Evolutionary conservation across 2,888 invertebrate genomes (phyloP).

Genomic region (Bhutanitis thaidina): DNA sequence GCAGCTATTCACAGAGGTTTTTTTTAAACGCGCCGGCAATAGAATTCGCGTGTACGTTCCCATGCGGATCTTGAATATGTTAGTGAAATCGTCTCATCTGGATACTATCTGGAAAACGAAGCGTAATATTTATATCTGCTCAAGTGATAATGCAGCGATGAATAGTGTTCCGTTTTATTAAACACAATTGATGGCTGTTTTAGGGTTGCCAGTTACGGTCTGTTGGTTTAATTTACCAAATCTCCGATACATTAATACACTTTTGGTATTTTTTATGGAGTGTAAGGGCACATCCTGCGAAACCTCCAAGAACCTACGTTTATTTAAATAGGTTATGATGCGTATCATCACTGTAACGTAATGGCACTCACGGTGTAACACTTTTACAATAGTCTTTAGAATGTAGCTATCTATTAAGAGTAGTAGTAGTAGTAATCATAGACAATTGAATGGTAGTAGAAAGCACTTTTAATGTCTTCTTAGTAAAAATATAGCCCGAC

Average conservation of each 20-base stretch:
- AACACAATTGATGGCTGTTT: neutral
- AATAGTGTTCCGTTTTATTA: slow-evolving; percentile 7
- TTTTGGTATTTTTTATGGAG: no score
- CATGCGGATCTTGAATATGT: slow-evolving; percentile 22
- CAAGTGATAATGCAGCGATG: slow-evolving; percentile 8
- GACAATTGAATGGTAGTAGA: slow-evolving; percentile 11
- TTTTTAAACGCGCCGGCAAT: slow-evolving; percentile 13
- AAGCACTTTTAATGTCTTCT: slow-evolving; percentile 18
- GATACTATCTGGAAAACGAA: slow-evolving; percentile 26
- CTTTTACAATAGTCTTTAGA: no score
- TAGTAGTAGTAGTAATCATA: slow-evolving; percentile 17
- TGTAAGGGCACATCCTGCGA: no score
- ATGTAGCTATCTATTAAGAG: no score
- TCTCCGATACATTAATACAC: neutral
- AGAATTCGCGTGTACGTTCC: slow-evolving; percentile 25
- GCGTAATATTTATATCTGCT: slow-evolving; percentile 7
- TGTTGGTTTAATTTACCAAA: slow-evolving; percentile 2
- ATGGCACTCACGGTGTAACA: no score
- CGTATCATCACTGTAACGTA: no score
- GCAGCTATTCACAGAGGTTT: slow-evolving; percentile 23
- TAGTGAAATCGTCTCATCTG: slow-evolving; percentile 32
- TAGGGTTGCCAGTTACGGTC: slow-evolving; percentile 1
- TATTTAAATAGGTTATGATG: no score
- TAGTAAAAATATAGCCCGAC: slow-evolving; percentile 6
- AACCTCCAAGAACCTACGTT: no score